A percentile compares a stretch with the other conserved stretches of the same genome.
Evolutionary conservation across 2,797 vertebrate species (phyloP).

Genomic region (Myotis pilosus): DNA sequence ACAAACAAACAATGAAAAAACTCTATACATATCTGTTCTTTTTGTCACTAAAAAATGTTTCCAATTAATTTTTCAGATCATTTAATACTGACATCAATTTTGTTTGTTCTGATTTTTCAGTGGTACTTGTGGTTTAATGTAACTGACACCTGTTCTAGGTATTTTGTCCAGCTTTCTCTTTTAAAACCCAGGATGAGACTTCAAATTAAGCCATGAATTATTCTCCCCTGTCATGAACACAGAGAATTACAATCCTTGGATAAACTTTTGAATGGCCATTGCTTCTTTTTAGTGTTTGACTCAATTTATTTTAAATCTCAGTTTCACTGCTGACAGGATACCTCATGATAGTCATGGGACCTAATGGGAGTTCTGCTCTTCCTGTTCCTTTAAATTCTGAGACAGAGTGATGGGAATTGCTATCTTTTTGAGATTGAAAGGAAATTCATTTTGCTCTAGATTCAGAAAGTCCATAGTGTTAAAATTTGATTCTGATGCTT

Average conservation of each 20-base stretch:
- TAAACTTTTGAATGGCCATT: not conserved
- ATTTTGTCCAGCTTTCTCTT: conserved; percentile 57
- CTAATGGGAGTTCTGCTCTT: not conserved
- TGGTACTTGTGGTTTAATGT: conserved; percentile 4
- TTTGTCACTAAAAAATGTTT: conserved; percentile 9
- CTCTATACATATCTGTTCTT: not conserved
- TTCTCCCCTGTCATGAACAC: not conserved
- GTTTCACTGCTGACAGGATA: not conserved
- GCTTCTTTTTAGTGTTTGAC: not conserved
- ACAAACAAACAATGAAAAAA: not conserved
- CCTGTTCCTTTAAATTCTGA: not conserved
- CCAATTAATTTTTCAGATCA: conserved; percentile 24
- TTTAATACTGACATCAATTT: not conserved
- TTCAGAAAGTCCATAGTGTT: not conserved
- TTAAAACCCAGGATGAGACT: conserved; percentile 36
- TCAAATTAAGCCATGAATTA: conserved; percentile 40
- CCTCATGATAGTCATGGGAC: not conserved
- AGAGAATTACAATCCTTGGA: conserved; percentile 14
- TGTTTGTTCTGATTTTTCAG: conserved; percentile 49
- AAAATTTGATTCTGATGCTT: not conserved
- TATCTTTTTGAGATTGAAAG: not conserved
- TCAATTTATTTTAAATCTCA: conserved; percentile 17
- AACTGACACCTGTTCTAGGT: not conserved
- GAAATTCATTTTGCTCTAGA: not conserved
- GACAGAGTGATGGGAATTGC: not conserved